Conservation (phyloP, 2,113 vertebrate species). For the Amia ocellicauda region DNA sequence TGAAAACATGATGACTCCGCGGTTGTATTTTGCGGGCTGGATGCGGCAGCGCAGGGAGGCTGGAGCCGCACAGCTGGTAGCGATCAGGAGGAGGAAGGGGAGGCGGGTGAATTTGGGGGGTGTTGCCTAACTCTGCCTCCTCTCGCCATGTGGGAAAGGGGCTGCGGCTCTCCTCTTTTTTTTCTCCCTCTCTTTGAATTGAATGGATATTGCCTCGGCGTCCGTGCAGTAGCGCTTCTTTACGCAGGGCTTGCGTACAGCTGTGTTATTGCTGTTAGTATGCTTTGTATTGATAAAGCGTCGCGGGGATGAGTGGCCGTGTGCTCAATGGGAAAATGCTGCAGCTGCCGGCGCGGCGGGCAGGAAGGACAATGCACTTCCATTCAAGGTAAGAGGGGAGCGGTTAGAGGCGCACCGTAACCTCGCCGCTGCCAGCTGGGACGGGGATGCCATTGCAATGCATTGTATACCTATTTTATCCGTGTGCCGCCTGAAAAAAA, state of each 20-base stretch:
- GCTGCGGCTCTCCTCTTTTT: conserved; percentile 12
- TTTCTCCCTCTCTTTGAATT: conserved; percentile 26
- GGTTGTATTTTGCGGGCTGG: conserved; percentile 33
- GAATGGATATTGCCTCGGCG: conserved; percentile 15
- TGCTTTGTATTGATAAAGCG: conserved; percentile 53
- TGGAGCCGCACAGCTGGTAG: conserved; percentile 59
- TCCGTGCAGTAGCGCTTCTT: conserved; percentile 9
- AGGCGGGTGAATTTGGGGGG: conserved; percentile 56
- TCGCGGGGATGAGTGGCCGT: conserved; percentile 64
- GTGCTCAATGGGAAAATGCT: conserved; percentile 68
- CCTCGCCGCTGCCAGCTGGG: neutral
- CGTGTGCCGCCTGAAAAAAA: too few relatives aligned
- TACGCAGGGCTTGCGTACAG: neutral
- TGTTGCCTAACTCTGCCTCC: conserved; percentile 57
- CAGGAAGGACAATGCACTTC: conserved; percentile 68
- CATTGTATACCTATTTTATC: neutral
- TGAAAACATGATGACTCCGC: conserved; percentile 42
- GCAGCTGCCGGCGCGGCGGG: conserved; percentile 65
- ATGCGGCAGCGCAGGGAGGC: conserved; percentile 27
- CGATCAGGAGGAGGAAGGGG: conserved; percentile 45
- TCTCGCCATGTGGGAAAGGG: conserved; percentile 38
- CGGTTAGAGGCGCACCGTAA: neutral
- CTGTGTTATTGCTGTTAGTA: conserved; percentile 24
- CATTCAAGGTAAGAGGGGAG: conserved; percentile 62
- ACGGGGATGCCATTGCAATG: neutral